Conservation (phyloP, 1,140 invertebrate species). For the Bombyx mori region ASM3026992v2 NC_085110.1:7228501-7229000, state of each 20-base stretch:
- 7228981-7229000: no score
- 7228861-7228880: conserved; percentile 28
- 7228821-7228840: conserved; percentile 22
- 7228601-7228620: conserved; percentile 30
- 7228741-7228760: conserved; percentile 53
- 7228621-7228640: conserved; percentile 42
- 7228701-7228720: conserved; percentile 66
- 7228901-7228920: conserved; percentile 15
- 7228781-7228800: conserved; percentile 68
- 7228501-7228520: no score
- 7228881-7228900: conserved; percentile 19
- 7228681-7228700: conserved; percentile 69
- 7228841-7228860: conserved; percentile 33
- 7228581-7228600: conserved; percentile 44
- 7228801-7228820: conserved; percentile 56
- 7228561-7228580: neutral
- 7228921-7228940: conserved; percentile 3
- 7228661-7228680: conserved; percentile 57
- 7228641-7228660: conserved; percentile 44
- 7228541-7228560: neutral
- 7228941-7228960: neutral
- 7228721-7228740: conserved; percentile 51
- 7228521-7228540: no score
- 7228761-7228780: conserved; percentile 67
- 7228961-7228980: no score